These are phyloP conservation scores for Polydesmus complanatus DNA, from an alignment of 2,888 invertebrate species.

Conservation along the genomic window DNA sequence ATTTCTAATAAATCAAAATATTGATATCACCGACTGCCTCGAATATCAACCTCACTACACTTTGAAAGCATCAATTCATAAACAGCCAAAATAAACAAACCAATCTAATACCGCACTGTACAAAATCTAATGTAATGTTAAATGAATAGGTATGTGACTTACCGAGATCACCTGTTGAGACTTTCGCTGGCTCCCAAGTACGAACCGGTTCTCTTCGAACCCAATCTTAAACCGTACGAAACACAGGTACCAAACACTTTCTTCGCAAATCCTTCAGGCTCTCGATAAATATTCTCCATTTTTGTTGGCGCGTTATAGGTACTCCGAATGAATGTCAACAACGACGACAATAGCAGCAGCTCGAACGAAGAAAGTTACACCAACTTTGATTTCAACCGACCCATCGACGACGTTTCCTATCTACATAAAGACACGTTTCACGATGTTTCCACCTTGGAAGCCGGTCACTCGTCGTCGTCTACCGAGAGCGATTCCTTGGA, in stretches of 20 bases:
- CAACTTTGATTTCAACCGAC: background rate
- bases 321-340: too few species aligned
- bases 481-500: background rate
- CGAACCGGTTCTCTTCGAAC: conserved; percentile 55
- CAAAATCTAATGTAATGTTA: background rate
- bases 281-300: too few species aligned
- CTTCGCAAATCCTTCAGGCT: too few species aligned
- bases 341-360: too few species aligned
- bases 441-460: background rate
- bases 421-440: background rate
- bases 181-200: conserved; percentile 59
- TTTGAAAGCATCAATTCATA: too few species aligned
- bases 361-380: background rate
- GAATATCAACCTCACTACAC: too few species aligned
- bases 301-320: too few species aligned
- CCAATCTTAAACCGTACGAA: conserved; percentile 79
- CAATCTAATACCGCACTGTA: too few species aligned
- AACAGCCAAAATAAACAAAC: too few species aligned
- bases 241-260: too few species aligned
- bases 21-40: too few species aligned
- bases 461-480: background rate
- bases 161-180: conserved; percentile 64
- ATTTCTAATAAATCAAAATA: too few species aligned
- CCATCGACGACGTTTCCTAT: background rate
- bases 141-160: conserved; percentile 60